Evolutionary conservation across 2,113 vertebrate species (phyloP), one percentile per base, ranked within the genome.

Genomic region (Lates calcarifer): DNA sequence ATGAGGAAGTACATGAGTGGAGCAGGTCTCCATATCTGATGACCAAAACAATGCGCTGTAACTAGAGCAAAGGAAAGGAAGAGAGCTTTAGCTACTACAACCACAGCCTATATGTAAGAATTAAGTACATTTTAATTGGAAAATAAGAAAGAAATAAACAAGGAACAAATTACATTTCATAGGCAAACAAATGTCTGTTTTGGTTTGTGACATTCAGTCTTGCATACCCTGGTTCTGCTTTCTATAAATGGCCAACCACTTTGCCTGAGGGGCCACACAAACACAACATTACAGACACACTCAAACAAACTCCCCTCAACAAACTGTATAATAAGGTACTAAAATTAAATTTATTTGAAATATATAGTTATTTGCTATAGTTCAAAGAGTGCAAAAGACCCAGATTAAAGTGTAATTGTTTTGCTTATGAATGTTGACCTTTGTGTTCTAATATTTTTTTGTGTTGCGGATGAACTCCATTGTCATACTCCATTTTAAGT

Each of bases 181-280:
- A 24, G 33, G 22, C n/a, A 6, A 39, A n/a, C 4, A 43, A 64
- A 43, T 6, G 14, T 24, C 10, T 64, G n/a, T 43, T 35, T 4
- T 22, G 3, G 17, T 33, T 28, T n/a, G 53, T 73, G 24, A 62
- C 29, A 64, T 75, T 60, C 64, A 77, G 12, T 77, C 49, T 66
- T 71, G 62, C 13, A 37, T 51, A 29, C 7, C 18, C 6, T 20
- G 47, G 15, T 79, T 80, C 43, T 71, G 43, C 74, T 74, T 76
- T 76, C 53, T 74, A 20, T 60, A 82, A 81, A 58, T 57, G 13
- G 31, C 33, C 17, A 12, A 3, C 11, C 55, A 45, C 20, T 79
- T 17, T 43, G 55, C 35, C 26, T 72, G 7, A 41, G 29, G 20
- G 0, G 4, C 3, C 14, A 61, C 45, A 60, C 58, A 63, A 63